phyloP scores from a whole-genome alignment of 2,113 vertebrate species.

The Apeltes quadracus region DNA sequence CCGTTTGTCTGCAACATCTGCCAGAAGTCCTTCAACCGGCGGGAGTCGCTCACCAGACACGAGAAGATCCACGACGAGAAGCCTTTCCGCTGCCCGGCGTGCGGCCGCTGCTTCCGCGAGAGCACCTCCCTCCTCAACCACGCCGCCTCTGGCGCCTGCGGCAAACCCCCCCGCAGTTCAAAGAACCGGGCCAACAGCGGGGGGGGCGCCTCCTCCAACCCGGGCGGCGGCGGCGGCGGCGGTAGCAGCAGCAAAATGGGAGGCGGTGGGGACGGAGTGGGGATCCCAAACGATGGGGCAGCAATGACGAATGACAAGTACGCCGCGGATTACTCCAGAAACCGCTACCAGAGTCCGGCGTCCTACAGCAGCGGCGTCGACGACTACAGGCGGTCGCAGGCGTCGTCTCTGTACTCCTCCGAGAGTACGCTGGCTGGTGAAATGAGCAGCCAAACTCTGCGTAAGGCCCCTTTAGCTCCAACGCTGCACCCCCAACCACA shows the following conservation, averaged over 20 bases:
- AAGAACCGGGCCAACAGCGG: conserved; percentile 36
- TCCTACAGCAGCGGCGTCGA: conserved; percentile 70
- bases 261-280: conserved; percentile 31
- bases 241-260: conserved; percentile 72
- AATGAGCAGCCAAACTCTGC: conserved; percentile 75
- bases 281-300: conserved; percentile 42
- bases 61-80: conserved; percentile 91
- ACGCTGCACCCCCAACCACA: conserved; percentile 81
- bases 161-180: conserved; percentile 76
- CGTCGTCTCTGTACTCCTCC: conserved; percentile 70
- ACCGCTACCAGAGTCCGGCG: conserved; percentile 74
- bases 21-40: conserved; percentile 90
- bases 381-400: conserved; percentile 74
- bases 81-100: conserved; percentile 87
- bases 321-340: conserved; percentile 75
- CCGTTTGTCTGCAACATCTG: conserved; percentile 89
- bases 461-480: conserved; percentile 83
- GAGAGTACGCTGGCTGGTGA: conserved; percentile 69
- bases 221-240: conserved; percentile 58
- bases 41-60: conserved; percentile 91
- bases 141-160: conserved; percentile 85
- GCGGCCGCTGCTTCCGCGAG: conserved; percentile 90
- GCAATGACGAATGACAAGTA: conserved; percentile 73
- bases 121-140: conserved; percentile 90
- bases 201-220: conserved; percentile 14